Conservation (phyloP, 2,888 invertebrate genomes). For the Dolomedes plantarius region DNA sequence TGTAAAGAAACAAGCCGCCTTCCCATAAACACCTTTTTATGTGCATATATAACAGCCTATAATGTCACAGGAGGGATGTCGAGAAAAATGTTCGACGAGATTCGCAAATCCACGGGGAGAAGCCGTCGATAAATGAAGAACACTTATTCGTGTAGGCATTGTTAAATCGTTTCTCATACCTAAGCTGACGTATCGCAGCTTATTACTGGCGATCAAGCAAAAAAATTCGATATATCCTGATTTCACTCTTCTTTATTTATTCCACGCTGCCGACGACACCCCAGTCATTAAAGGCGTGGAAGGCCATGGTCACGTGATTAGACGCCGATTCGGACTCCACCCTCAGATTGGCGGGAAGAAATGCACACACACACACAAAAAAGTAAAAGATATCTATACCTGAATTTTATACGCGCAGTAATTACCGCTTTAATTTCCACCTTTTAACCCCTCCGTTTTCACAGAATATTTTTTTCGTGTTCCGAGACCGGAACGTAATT, state of each 20-base stretch:
- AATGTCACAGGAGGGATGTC: too few species aligned
- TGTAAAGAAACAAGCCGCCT: too few species aligned
- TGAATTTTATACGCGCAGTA: slow-evolving; percentile 2
- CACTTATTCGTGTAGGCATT: neutral
- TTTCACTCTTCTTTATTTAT: neutral
- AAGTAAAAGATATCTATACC: neutral
- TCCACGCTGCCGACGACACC: slow-evolving; percentile 45
- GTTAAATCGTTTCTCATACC: neutral
- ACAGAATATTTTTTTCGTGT: neutral
- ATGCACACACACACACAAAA: too few species aligned
- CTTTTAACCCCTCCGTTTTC: slow-evolving; percentile 41
- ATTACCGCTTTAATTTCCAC: slow-evolving; percentile 46
- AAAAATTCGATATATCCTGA: neutral
- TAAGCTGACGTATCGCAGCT: neutral
- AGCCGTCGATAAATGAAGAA: neutral
- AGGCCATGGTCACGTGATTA: slow-evolving; percentile 45
- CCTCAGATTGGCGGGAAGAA: slow-evolving; percentile 20
- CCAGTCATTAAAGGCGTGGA: slow-evolving; percentile 70
- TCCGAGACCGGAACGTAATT: neutral
- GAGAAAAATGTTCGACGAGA: too few species aligned
- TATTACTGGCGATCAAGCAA: neutral
- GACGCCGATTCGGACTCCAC: slow-evolving; percentile 37
- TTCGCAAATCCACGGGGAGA: too few species aligned
- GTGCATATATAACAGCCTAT: too few species aligned
- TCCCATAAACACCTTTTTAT: too few species aligned